Evolutionary conservation across 2,888 invertebrate species (phyloP).

Genomic region (Lepas anatifera): DNA sequence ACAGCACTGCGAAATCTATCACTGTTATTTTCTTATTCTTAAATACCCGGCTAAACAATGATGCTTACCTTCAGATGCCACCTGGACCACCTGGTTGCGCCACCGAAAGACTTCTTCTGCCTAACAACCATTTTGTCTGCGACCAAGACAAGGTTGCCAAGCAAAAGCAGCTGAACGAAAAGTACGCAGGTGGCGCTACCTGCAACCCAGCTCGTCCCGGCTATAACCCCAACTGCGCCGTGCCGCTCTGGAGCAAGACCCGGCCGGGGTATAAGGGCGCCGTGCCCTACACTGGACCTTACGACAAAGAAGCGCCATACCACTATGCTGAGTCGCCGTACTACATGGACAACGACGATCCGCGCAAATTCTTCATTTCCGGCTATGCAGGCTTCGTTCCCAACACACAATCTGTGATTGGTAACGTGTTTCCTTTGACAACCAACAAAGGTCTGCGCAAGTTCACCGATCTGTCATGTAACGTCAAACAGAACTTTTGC

Average conservation of each 20-base stretch:
- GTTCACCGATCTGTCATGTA: constrained; percentile 59
- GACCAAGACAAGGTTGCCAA: constrained; percentile 36
- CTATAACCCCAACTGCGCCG: background rate
- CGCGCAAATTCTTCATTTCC: constrained; percentile 48
- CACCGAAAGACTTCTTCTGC: background rate
- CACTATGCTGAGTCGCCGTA: constrained; percentile 41
- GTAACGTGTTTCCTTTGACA: constrained; percentile 49
- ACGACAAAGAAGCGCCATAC: constrained; percentile 47
- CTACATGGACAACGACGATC: constrained; percentile 50
- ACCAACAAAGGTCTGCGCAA: constrained; percentile 59
- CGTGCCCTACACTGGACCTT: constrained; percentile 47
- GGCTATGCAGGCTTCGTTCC: constrained; percentile 55
- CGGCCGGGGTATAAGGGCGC: constrained; percentile 44
- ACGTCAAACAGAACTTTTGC: constrained; percentile 59
- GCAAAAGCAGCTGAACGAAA: background rate
- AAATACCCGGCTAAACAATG: too few relatives aligned
- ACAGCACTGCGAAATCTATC: too few relatives aligned
- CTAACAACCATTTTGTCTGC: constrained; percentile 45
- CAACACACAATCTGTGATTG: constrained; percentile 50
- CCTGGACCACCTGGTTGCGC: background rate
- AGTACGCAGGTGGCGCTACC: background rate
- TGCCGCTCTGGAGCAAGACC: background rate
- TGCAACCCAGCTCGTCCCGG: background rate
- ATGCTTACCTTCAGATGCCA: too few relatives aligned
- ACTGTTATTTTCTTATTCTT: too few relatives aligned